Evolutionary conservation across 2,797 vertebrate genomes (phyloP), one percentile per base, ranked within the genome.

Genomic region (Synanceia verrucosa): DNA sequence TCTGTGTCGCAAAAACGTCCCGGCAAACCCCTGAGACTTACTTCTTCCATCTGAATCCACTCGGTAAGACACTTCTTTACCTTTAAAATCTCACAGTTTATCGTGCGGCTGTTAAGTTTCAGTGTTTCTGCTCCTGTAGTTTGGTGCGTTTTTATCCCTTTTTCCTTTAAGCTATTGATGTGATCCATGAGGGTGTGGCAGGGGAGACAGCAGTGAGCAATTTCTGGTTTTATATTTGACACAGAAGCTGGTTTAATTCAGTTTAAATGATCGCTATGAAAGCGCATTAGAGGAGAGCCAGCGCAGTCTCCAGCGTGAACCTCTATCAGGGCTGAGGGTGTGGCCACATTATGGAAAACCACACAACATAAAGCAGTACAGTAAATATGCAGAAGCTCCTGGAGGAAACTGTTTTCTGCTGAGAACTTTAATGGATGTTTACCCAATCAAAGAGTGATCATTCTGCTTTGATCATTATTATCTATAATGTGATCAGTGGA

Each of bases 101-200:
- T 5, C 3, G 11, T 58, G 6, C 7, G 5, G 5, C 12, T 50
- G 16, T 61, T 23, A 36, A n/a, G 6, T 19, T 34, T 34, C 1
- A 18, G 14, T 52, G 21, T 63, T 58, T 44, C n/a, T n/a, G n/a
- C n/a, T n/a, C 8, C 1, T 13, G 10, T 47, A 52, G 43, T 77
- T 37, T 58, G 2, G 11, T 3, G 9, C 2, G 8, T 62, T 29
- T 5, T 12, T 14, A 0, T 44, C 2, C 14, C 0, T n/a, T 9
- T 61, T 44, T 67, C 1, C 23, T 6, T 24, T 2, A 33, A 28
- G 7, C n/a, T 23, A 9, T 6, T 52, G 34, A 63, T 73, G 64
- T 23, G 29, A 26, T 8, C 4, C 28, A 4, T 0, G 55, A 75
- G 87, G 88, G 87, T 87, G 90, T 89, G 89, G 86, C 48, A 50